These are phyloP conservation scores for Crotalus viridis DNA, from an alignment of 2,113 vertebrate genomes.

Conservation along the genomic window DNA sequence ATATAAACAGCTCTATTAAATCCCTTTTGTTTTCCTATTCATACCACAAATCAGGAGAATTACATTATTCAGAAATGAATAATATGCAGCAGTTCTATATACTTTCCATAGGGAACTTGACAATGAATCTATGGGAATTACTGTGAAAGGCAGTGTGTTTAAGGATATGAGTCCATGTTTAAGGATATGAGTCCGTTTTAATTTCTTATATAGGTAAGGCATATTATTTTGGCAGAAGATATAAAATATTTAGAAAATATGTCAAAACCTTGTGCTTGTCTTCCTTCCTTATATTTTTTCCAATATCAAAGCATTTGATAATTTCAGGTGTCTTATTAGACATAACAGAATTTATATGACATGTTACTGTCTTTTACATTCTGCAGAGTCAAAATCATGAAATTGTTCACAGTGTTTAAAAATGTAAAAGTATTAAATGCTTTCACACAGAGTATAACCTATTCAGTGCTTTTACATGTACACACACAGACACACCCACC, in stretches of 20 bases:
- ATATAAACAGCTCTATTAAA: not conserved
- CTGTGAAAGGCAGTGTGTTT: not conserved
- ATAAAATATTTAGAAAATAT: not conserved
- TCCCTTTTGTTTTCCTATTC: not conserved
- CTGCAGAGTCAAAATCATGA: not conserved
- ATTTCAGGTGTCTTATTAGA: not conserved
- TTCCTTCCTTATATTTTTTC: not conserved
- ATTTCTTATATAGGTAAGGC: not conserved
- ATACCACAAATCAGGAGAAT: not conserved
- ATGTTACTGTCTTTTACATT: not conserved
- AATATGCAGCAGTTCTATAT: not conserved
- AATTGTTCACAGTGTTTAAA: not conserved
- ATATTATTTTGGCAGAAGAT: conserved; percentile 8
- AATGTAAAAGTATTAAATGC: not conserved
- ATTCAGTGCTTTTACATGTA: not conserved
- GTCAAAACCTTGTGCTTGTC: conserved; percentile 1
- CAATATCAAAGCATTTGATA: not conserved
- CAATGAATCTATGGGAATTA: not conserved
- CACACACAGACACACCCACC: too few species aligned
- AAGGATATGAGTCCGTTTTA: not conserved
- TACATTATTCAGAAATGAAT: not conserved
- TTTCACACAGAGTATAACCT: not conserved
- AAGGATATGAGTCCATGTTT: not conserved
- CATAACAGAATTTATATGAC: not conserved
- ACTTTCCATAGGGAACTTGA: not conserved